Base-by-base conservation (phyloP, 2,113 vertebrate genomes). In the Nothoprocta pentlandii region DNA sequence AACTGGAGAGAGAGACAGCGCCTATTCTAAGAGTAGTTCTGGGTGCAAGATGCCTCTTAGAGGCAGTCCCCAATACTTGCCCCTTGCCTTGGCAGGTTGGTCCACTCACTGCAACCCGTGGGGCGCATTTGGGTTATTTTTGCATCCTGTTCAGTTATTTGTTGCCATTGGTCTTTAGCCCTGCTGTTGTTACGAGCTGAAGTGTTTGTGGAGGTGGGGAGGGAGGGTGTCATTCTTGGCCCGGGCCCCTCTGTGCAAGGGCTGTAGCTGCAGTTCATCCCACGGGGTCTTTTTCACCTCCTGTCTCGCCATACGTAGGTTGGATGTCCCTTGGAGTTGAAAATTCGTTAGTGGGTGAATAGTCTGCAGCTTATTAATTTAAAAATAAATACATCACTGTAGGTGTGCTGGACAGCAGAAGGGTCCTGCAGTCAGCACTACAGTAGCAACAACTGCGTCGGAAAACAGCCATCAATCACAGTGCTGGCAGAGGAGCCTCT, bases 1-100 rank as follows among this genome's bases (percentile, higher is more conserved):
- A 93, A 93, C 95, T 92, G 94, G 95, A 90, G 92, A 90, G 83
- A 94, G 92, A 90, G 83, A 94, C 74, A 39, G 5, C 83, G 80
- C 86, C 80, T 89, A 54, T 81, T 49, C 66, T 78, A 47, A 76
- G 66, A 90, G 62, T 36, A 2, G 6, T 76, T 58, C 77, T 90
- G 89, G 34, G 77, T 59, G 59, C 2, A 1, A 16, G 62, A 20
- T 25, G 11, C 13, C 32, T 86, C n/a, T 61, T 47, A 6, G 0
- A 71, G 67, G 17, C 46, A 25, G 58, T 53, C 67, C 77, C 1
- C 0, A 16, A 20, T 58, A 46, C 28, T 39, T 66, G 21, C 66
- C 12, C 12, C 12, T 19, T 2, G 0, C 76, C 53, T 79, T 90
- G 73, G 39, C 56, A 69, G 41, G 41, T 0, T n/a, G 64, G 2